Base-by-base conservation (phyloP, 2,888 invertebrate species). In the Polyploca ridens region DNA sequence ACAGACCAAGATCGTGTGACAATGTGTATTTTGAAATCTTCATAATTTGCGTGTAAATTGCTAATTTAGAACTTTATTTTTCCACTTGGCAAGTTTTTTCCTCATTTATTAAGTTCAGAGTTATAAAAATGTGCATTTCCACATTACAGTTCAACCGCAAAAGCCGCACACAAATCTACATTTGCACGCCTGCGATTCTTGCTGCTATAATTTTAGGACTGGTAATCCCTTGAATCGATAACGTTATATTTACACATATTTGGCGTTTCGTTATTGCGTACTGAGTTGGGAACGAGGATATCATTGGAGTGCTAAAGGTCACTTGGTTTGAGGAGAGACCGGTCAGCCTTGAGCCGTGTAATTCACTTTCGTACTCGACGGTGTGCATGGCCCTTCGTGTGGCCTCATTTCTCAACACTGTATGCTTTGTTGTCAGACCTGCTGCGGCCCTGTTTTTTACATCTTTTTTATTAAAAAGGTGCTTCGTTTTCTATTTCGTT, bases 321-420 rank as follows among this genome's bases (percentile, higher is more conserved):
- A 90, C 88, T 88, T 84, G 89, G 88, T 89, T 89, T 89, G 90
- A 93, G 90, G 88, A 88, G 90, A 90, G 90, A 93, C 93, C 88
- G 89, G 93, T 91, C 93, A 92, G 87, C 93, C 93, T 94, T 94
- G 93, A 82, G 84, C 80, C 73, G 82, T 83, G 87, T 90, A 89
- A 87, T 90, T 91, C 91, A 91, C 93, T 93, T 93, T 93, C 92
- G 89, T 87, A 89, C 87, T 79, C 85, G 76, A 76, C 82, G 79
- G 80, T 78, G 76, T 84, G 83, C 80, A 75, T 74, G 89, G 92
- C 93, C 93, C 93, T 93, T 91, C 84, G 80, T 83, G 82, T 86
- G 92, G 84, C 93, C 93, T 89, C 92, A 91, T 91, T 93, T 90
- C 90, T 84, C 84, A 86, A 89, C 79, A 75, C 75, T 79, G 82